Evolutionary conservation across 2,797 vertebrate species (phyloP).

Genomic region (Chiloscyllium punctatum): DNA sequence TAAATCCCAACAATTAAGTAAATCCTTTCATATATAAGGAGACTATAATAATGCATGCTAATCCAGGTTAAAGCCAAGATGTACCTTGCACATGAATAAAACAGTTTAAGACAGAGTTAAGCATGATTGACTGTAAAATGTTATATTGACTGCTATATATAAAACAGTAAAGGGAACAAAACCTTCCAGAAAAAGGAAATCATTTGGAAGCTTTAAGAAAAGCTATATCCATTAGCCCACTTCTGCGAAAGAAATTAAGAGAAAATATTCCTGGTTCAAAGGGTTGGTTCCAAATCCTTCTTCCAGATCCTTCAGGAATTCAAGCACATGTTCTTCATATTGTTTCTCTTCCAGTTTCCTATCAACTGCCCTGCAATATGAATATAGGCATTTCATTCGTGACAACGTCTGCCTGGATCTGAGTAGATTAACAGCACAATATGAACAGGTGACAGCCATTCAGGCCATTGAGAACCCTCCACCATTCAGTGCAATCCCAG

Average conservation of each 20-base stretch:
- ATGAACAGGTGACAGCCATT: neutral
- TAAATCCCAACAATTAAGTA: too few relatives aligned
- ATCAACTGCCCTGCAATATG: neutral
- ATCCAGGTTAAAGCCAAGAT: too few relatives aligned
- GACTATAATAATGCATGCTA: too few relatives aligned
- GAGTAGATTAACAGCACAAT: neutral
- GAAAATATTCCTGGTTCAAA: neutral
- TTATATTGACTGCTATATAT: too few relatives aligned
- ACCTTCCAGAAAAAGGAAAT: too few relatives aligned
- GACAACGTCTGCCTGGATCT: neutral
- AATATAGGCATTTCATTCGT: neutral
- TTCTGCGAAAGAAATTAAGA: neutral
- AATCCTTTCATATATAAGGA: too few relatives aligned
- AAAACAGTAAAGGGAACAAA: too few relatives aligned
- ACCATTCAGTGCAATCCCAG: neutral
- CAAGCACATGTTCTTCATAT: neutral
- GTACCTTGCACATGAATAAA: too few relatives aligned
- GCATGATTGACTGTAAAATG: too few relatives aligned
- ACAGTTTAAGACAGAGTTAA: too few relatives aligned
- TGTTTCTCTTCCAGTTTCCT: neutral
- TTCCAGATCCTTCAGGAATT: neutral
- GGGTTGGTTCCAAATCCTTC: neutral
- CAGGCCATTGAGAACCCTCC: neutral
- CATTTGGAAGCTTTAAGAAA: neutral
- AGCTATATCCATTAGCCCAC: neutral